A percentile compares a stretch with the other conserved stretches of the same genome.
These are phyloP conservation scores for Sabellastarte sp. DNA, from an alignment of 2,888 invertebrate genomes.

Conservation along the genomic window DNA sequence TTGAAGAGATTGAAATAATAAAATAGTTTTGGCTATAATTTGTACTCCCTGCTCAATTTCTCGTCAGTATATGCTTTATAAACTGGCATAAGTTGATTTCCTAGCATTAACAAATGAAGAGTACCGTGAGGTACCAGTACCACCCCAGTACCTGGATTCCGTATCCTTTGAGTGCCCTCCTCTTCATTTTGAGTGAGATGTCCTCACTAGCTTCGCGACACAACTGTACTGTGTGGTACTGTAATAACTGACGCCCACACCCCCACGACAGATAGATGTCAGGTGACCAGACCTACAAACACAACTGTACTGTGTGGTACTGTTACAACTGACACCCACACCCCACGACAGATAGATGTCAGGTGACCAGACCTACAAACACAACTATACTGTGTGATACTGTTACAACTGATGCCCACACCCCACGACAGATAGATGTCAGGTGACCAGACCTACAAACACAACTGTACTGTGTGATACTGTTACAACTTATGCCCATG, in stretches of 20 bases:
- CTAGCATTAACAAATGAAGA: too few relatives aligned
- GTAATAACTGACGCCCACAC: slow-evolving; percentile 69
- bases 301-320: slow-evolving; percentile 62
- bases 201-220: slow-evolving; percentile 65
- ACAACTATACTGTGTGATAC: slow-evolving; percentile 62
- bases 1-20: neutral
- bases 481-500: slow-evolving; percentile 70
- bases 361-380: slow-evolving; percentile 68
- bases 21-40: too few relatives aligned
- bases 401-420: slow-evolving; percentile 70
- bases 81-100: too few relatives aligned
- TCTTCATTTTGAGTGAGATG: slow-evolving; percentile 73
- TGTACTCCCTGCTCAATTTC: too few relatives aligned
- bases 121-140: too few relatives aligned
- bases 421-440: slow-evolving; percentile 73
- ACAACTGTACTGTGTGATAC: slow-evolving; percentile 62
- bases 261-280: slow-evolving; percentile 75
- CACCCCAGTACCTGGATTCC: slow-evolving; percentile 78
- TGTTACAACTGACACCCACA: slow-evolving; percentile 70
- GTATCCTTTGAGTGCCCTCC: slow-evolving; percentile 73
- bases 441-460: slow-evolving; percentile 68
- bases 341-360: slow-evolving; percentile 73
- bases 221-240: slow-evolving; percentile 63
- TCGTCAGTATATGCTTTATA: too few relatives aligned
- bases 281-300: slow-evolving; percentile 68